phyloP scores from a whole-genome alignment of 2,113 vertebrate species.

The Brienomyrus longianalis region DNA sequence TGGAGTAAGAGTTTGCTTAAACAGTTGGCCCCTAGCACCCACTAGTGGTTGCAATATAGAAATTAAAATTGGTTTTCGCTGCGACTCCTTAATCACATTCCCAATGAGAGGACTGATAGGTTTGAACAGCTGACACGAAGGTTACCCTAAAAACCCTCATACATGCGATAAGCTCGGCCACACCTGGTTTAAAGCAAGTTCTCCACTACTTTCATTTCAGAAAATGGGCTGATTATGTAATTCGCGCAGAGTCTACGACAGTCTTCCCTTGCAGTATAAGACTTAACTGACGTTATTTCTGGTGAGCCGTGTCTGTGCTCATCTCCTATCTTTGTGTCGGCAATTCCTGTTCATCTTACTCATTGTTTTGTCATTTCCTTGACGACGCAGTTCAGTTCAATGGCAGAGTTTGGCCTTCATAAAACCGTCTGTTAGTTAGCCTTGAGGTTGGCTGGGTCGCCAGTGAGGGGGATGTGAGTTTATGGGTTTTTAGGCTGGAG shows the following conservation, averaged over 20 bases:
- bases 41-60: not conserved
- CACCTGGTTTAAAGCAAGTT: not conserved
- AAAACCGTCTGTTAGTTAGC: not conserved
- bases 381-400: not conserved
- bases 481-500: not conserved
- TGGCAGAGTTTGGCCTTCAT: not conserved
- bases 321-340: not conserved
- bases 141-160: not conserved
- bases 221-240: not conserved
- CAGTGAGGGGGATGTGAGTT: not conserved
- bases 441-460: not conserved
- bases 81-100: not conserved
- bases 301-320: not conserved
- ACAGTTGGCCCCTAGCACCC: not conserved
- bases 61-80: not conserved
- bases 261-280: not conserved
- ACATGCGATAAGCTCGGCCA: not conserved
- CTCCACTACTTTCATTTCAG: not conserved
- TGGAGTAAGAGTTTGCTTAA: not conserved
- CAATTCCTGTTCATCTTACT: not conserved
- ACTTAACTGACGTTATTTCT: not conserved
- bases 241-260: not conserved
- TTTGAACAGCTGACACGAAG: not conserved
- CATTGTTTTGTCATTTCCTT: not conserved
- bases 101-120: not conserved